Percentiles rank a stretch among this genome's conserved stretches.
These are phyloP conservation scores for Eupithecia inturbata DNA, from an alignment of 2,888 invertebrate species.

Conservation along the genomic window DNA sequence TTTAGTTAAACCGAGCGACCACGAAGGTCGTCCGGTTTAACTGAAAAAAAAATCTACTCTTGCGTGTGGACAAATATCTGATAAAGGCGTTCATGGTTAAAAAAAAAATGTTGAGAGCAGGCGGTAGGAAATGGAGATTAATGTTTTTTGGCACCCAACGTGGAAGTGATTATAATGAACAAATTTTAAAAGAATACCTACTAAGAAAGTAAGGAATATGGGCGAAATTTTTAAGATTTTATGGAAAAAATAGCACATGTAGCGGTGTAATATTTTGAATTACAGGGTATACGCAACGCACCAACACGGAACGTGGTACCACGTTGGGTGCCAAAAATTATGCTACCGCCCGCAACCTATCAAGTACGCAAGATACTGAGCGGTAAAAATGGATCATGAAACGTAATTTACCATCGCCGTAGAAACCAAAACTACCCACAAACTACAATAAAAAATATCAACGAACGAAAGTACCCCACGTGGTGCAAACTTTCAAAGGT, in stretches of 20 bases:
- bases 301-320: background rate
- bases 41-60: background rate
- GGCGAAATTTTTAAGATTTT: too few relatives aligned
- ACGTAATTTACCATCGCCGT: background rate
- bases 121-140: background rate
- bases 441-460: background rate
- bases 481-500: background rate
- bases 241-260: background rate
- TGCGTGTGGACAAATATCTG: background rate
- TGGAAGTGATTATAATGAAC: background rate
- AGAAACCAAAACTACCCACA: background rate
- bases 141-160: slow-evolving; percentile 22
- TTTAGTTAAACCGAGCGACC: too few relatives aligned
- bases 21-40: too few relatives aligned
- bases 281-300: background rate
- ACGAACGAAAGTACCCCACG: background rate
- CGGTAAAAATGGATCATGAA: background rate
- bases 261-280: background rate
- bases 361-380: background rate
- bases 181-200: background rate
- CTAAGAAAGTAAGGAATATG: background rate
- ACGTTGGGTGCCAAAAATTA: slow-evolving; percentile 2
- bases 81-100: background rate
- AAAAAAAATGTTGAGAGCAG: background rate
- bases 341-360: background rate